These are phyloP conservation scores for Apogon talboti DNA, from an alignment of 2,797 vertebrate species.

Conservation along the genomic window DNA sequence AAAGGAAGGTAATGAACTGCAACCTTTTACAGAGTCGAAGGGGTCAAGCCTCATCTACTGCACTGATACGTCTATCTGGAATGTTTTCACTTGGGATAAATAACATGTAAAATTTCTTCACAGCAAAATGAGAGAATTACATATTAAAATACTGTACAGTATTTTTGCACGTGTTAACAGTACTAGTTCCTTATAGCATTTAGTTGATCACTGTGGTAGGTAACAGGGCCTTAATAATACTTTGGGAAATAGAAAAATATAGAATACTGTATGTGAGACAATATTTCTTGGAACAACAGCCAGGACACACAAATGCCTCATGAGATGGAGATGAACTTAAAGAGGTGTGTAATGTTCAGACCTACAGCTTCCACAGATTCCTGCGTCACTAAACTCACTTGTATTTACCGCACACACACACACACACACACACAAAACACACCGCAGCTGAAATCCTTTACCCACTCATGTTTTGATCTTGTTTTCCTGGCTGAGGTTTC, in stretches of 20 bases:
- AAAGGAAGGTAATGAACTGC: constrained; percentile 25
- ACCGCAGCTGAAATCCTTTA: constrained; percentile 3
- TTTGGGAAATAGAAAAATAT: constrained; percentile 73
- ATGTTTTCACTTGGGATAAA: constrained; percentile 67
- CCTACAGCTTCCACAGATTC: constrained; percentile 21
- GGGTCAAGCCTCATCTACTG: constrained; percentile 30
- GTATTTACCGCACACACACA: neutral
- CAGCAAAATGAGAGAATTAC: constrained; percentile 65
- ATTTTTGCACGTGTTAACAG: constrained; percentile 48
- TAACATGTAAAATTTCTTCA: constrained; percentile 75
- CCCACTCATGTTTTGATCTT: neutral
- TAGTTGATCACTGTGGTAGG: constrained; percentile 35
- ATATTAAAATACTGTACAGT: constrained; percentile 78
- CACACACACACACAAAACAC: neutral
- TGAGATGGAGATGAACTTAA: neutral
- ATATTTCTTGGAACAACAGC: constrained; percentile 1
- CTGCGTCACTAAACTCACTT: constrained; percentile 1
- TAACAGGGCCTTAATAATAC: constrained; percentile 24
- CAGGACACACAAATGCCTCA: neutral
- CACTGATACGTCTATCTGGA: constrained; percentile 49
- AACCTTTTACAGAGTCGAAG: constrained; percentile 28
- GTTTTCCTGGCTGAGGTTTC: constrained; percentile 6
- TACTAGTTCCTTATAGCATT: constrained; percentile 27
- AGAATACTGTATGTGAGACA: constrained; percentile 43
- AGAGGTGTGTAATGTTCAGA: neutral